Evolutionary conservation across 2,113 vertebrate species (phyloP), one percentile per base, ranked within the genome.

Genomic region (Dunckerocampus dactyliophorus): DNA sequence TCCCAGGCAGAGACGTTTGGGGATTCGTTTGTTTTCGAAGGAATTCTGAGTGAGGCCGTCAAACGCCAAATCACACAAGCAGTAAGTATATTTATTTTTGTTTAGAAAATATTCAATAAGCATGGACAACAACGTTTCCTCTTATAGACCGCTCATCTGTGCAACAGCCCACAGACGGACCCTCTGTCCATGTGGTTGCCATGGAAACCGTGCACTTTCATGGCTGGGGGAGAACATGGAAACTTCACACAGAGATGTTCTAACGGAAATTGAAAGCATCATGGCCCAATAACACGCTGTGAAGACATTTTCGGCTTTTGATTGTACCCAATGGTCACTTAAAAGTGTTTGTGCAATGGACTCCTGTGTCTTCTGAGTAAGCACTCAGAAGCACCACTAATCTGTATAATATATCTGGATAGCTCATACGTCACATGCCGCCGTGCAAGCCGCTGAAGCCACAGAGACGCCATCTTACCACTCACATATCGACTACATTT

Each of bases 1-100:
- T 76, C 76, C 28, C 1, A 99, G 97, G 97, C 95, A 3, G 96
- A 99, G 81, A 94, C 75, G 54, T 97, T 97, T 65, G 95, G 95
- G 0, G 94, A 99, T 84, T 98, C 97, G 1, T 99, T 98, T 86
- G 95, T 97, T 53, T 98, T 98, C 71, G 95, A 98, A 68, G 95
- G 93, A 52, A 67, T 96, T 88, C 84, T 99, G 88, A 98, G 93
- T 52, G 91, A 96, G 20, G 79, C 77, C 24, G 90, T 96, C 71
- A 98, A 96, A 87, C 89, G 76, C 22, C 79, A 79, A 55, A 92
- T 98, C 72, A 86, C 89, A 11, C 93, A 97, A 77, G 94, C 93
- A 50, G 97, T 99, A 85, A 96, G 94, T 88, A 43, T 42, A n/a
- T 56, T 55, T 28, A 28, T 28, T 28, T 16, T 54, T 9, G 15